Conservation (phyloP, 2,888 invertebrate genomes). For the Kryphioiulus occultus region DNA sequence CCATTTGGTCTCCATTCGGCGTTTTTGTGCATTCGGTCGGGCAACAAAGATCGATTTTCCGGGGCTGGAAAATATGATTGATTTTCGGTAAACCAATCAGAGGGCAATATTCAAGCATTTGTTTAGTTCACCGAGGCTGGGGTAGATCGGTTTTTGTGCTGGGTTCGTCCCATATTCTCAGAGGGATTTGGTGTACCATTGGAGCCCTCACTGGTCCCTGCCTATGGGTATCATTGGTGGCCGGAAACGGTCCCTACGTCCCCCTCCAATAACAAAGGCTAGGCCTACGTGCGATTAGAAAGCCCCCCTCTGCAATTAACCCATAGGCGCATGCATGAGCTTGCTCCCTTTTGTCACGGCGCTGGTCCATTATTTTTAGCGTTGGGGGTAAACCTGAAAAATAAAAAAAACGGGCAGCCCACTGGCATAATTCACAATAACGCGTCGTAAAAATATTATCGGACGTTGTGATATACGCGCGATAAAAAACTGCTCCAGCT, state of each 20-base stretch:
- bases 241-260: conserved; percentile 17
- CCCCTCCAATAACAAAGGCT: conserved; percentile 29
- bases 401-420: not conserved
- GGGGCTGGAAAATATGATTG: not conserved
- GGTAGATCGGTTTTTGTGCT: conserved; percentile 4
- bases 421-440: conserved; percentile 35
- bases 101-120: not conserved
- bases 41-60: conserved; percentile 15
- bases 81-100: conserved; percentile 30
- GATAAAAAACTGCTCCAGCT: not conserved
- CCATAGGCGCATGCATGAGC: conserved; percentile 31
- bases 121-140: not conserved
- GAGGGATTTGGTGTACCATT: conserved; percentile 12
- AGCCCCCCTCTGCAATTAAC: conserved; percentile 25
- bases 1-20: not conserved
- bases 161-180: not conserved
- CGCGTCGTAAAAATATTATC: conserved; percentile 35
- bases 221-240: conserved; percentile 20
- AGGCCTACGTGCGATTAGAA: conserved; percentile 7
- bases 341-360: conserved; percentile 22
- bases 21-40: not conserved
- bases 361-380: not conserved
- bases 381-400: conserved; percentile 30
- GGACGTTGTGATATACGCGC: not conserved
- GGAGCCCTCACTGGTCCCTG: no score